Evolutionary conservation across 2,797 vertebrate genomes (phyloP), one percentile per base, ranked within the genome.

Genomic region (Diceros bicornis): DNA sequence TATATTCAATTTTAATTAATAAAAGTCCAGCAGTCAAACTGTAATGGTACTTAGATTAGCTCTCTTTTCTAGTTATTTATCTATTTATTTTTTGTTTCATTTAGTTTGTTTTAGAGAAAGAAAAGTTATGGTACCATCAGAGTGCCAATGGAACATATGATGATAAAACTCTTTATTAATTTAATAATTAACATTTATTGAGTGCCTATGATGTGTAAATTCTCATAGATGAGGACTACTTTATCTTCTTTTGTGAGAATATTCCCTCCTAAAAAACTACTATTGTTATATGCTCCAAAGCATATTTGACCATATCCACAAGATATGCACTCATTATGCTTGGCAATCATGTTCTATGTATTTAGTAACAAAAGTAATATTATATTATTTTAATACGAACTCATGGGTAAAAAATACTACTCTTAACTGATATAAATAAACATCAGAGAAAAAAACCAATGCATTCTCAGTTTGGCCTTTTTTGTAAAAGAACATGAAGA

Each of bases 251-350:
- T 50, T 37, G 7, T 4, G 14, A 37, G 59, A 20, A 64, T 2
- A 13, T 29, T 4, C 34, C 14, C n/a, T 25, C 21, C 74, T 62
- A 23, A n/a, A 29, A 34, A 23, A 25, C 18, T 23, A 6, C 29
- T 1, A 0, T 27, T 18, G 12, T 34, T 2, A 4, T 9, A 8
- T 3, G 13, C 10, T 27, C 11, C 3, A 5, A 27, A 10, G 10
- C 25, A 0, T 2, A 2, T 7, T 4, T 29, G 47, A 37, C 3
- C 55, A 1, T 21, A 8, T 6, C 61, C 20, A 1, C 18, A 13
- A 2, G 0, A 18, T 0, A 0, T 55, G 18, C 6, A 0, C 18
- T 12, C n/a, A 13, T 3, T 1, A 6, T 0, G 11, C 1, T 0
- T 0, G 5, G 52, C 9, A 4, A 5, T 1, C 12, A 1, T 1